Base-by-base conservation (phyloP, 2,888 invertebrate species). In the Sarcophaga variegata region DNA sequence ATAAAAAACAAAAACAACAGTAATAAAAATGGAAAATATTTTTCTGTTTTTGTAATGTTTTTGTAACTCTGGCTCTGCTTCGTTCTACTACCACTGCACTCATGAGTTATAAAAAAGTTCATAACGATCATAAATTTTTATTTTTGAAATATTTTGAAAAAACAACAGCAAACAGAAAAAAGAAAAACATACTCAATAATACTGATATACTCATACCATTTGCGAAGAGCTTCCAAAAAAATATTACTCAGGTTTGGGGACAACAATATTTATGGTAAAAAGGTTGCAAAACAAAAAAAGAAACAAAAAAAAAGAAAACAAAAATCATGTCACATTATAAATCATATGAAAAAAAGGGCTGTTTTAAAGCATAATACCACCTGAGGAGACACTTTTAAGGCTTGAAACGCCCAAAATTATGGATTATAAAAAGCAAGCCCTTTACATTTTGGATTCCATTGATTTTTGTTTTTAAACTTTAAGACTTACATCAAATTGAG, bases 101-200 rank as follows among this genome's bases (percentile, higher is more conserved):
- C 45, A 70, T 70, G 78, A 75, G 66, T 22, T 82, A 82, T 60
- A 70, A 82, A 81, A 77, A 54, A 14, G 66, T 85, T 78, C 74
- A 70, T 69, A 78, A 81, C 74, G 37, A 64, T n/a, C 75, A 75
- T 79, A 75, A 74, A 70, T 47, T 63, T 77, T 17, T 78, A 71
- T 70, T 71, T 82, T 83, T 63, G 8, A 66, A 63, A 54, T 54
- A 60, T 47, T 37, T 69, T 4, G 0, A 27, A 67, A 67, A 4
- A 49, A 14, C 12, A 54, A 37, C 37, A 37, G 8, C 37, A 37
- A 49, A n/a, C 45, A 59, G 60, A 62, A 54, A 63, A 45, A 27
- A 59, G 20, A 71, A 12, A 67, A 45, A 60, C 63, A 3, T 64
- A 83, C 72, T 49, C 47, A 47, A 60, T 37, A 25, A 47, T 66